These are phyloP conservation scores for Potamilus streckersoni DNA, from an alignment of 1,140 invertebrate genomes.

Conservation along the genomic window DNA sequence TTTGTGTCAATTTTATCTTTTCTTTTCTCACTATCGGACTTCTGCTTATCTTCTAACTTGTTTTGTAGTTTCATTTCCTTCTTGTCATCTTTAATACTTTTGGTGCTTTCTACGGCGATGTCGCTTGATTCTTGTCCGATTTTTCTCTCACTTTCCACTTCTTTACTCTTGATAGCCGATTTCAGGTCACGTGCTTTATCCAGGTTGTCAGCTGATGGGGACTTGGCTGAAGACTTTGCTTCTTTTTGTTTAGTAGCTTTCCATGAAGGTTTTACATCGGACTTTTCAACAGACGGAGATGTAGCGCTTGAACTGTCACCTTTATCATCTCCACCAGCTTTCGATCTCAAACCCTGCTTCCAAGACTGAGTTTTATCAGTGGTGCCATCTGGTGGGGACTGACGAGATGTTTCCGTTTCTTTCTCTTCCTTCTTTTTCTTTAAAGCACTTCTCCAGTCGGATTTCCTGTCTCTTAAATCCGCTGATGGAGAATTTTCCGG, in stretches of 20 bases:
- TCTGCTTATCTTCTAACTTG: constrained; percentile 1
- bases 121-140: not conserved
- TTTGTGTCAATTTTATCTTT: not conserved
- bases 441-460: not conserved
- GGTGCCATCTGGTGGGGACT: not conserved
- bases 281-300: not conserved
- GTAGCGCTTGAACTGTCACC: not conserved
- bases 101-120: not conserved
- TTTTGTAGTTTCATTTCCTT: not conserved
- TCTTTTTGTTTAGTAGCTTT: constrained; percentile 6
- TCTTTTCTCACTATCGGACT: not conserved
- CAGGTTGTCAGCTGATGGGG: constrained; percentile 14
- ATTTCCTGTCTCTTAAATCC: constrained; percentile 7
- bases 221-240: not conserved
- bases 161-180: not conserved
- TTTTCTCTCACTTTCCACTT: not conserved
- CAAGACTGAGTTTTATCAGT: constrained; percentile 3
- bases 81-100: constrained; percentile 7
- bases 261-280: not conserved
- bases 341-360: not conserved
- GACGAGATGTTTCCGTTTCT: not conserved
- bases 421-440: no score
- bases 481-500: not conserved
- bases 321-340: constrained; percentile 1
- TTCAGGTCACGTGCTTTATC: not conserved